Base-by-base conservation (phyloP, 1,140 invertebrate species). In the Ectropis grisescens region DNA sequence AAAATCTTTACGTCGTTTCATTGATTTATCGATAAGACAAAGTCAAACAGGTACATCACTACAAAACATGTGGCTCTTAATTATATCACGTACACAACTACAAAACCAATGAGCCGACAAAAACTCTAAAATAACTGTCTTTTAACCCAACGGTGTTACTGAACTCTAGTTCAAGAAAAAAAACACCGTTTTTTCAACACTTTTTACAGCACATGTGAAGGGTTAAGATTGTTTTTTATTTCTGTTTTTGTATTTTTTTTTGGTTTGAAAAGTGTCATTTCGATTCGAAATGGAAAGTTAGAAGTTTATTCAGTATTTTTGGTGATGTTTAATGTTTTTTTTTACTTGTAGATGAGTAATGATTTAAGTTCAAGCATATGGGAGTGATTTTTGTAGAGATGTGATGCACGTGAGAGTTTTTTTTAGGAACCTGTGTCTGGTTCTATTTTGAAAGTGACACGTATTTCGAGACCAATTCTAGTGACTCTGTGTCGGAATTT, bases 281-380 rank as follows among this genome's bases (percentile, higher is more conserved):
- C 58, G 43, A 75, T 75, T 75, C 54, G 67, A 74, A 72, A 79
- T 76, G 71, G 59, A 64, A 65, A 75, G 62, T 79, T 79, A 64
- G 61, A 51, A 56, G 62, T 71, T 79, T 62, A 79, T 71, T 62
- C 69, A 75, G 62, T 75, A 65, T 66, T 71, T 51, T 50, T 38
- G 42, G 46, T 53, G 35, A 52, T 38, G 47, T 56, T 65, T 54
- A 41, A 37, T 41, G 38, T 46, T 53, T 58, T 59, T 53, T 53
- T 57, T 49, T 11, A 37, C 45, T 46, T 41, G 45, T 49, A 47
- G 58, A 66, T 74, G 61, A 70, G 56, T 70, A 70, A 69, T 72
- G 57, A 53, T n/a, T n/a, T n/a, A n/a, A n/a, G n/a, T n/a, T n/a
- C n/a, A 31, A 46, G 53, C 69, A 71, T 56, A 40, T 79, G 71